Conservation (phyloP, 2,797 vertebrate species). For the Poecilia velifera region DNA sequence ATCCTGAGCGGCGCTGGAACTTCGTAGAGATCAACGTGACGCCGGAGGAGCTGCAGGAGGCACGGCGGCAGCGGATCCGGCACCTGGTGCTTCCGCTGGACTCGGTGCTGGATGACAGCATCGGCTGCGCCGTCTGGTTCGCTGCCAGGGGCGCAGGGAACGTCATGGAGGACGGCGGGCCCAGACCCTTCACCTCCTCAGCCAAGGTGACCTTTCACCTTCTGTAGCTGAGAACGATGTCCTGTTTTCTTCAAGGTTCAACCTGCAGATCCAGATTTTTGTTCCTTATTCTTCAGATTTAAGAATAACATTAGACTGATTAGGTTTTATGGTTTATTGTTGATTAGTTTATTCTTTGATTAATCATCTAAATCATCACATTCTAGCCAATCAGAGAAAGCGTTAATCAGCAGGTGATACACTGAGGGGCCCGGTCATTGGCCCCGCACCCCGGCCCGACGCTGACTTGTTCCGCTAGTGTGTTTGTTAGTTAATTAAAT, state of each 20-base stretch:
- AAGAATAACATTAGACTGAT: too few relatives aligned
- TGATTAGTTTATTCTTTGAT: too few relatives aligned
- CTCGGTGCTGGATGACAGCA: conserved; percentile 95
- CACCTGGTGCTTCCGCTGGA: conserved; percentile 89
- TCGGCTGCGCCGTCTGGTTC: conserved; percentile 98
- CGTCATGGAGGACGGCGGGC: conserved; percentile 60
- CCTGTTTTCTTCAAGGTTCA: background rate
- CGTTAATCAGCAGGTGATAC: too few relatives aligned
- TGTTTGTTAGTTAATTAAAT: too few relatives aligned
- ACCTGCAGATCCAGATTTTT: background rate
- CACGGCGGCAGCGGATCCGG: conserved; percentile 79
- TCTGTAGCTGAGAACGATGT: background rate
- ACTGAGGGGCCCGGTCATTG: too few relatives aligned
- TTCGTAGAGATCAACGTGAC: conserved; percentile 93
- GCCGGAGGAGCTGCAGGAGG: conserved; percentile 85
- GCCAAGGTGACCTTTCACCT: conserved; percentile 84
- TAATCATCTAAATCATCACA: too few relatives aligned
- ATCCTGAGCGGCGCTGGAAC: conserved; percentile 88
- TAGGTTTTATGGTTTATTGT: too few relatives aligned
- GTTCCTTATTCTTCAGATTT: background rate
- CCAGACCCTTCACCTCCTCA: conserved; percentile 80
- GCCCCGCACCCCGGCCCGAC: too few relatives aligned
- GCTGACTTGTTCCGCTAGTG: too few relatives aligned
- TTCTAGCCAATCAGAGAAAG: too few relatives aligned
- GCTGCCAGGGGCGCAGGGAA: conserved; percentile 88